phyloP scores from a whole-genome alignment of 2,888 invertebrate species.

The Chrysopilus asiliformis region DNA sequence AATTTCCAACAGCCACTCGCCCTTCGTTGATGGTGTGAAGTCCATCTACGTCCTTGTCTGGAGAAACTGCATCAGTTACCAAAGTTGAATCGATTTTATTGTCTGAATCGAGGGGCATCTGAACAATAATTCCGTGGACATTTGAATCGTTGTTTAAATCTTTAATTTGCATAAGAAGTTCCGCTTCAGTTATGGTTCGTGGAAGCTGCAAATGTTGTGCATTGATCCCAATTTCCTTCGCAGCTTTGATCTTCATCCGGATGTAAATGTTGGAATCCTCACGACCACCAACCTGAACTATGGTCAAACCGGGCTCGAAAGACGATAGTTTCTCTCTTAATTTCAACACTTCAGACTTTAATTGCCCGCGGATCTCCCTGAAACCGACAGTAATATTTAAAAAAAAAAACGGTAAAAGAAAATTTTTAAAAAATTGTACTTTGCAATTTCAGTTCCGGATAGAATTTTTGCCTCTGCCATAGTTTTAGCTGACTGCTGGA shows the following conservation, averaged over 20 bases:
- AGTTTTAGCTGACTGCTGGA: too few species aligned
- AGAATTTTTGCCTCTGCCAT: slow-evolving; percentile 39
- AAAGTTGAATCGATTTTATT: slow-evolving; percentile 73
- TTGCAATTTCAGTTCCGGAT: slow-evolving; percentile 54
- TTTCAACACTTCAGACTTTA: slow-evolving; percentile 50
- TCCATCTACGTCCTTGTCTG: slow-evolving; percentile 94
- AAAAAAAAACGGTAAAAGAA: too few species aligned
- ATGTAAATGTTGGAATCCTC: slow-evolving; percentile 99
- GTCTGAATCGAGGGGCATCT: slow-evolving; percentile 83
- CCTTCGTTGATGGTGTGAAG: slow-evolving; percentile 91
- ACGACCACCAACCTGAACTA: slow-evolving; percentile 90
- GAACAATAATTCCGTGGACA: slow-evolving; percentile 92
- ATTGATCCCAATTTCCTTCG: slow-evolving; percentile 75
- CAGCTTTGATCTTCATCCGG: slow-evolving; percentile 87
- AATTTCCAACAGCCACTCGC: slow-evolving; percentile 75
- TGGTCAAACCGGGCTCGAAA: slow-evolving; percentile 68
- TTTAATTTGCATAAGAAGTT: slow-evolving; percentile 35
- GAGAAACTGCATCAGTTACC: slow-evolving; percentile 75
- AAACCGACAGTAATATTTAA: too few species aligned
- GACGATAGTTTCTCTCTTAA: slow-evolving; percentile 43
- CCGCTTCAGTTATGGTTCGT: slow-evolving; percentile 62
- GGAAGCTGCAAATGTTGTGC: slow-evolving; percentile 71
- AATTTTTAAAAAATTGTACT: slow-evolving; percentile 39
- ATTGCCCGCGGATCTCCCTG: slow-evolving; percentile 58
- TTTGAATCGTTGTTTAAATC: slow-evolving; percentile 65